Evolutionary conservation across 2,888 invertebrate species (phyloP).

Genomic region (Drosophila algonquin): DNA sequence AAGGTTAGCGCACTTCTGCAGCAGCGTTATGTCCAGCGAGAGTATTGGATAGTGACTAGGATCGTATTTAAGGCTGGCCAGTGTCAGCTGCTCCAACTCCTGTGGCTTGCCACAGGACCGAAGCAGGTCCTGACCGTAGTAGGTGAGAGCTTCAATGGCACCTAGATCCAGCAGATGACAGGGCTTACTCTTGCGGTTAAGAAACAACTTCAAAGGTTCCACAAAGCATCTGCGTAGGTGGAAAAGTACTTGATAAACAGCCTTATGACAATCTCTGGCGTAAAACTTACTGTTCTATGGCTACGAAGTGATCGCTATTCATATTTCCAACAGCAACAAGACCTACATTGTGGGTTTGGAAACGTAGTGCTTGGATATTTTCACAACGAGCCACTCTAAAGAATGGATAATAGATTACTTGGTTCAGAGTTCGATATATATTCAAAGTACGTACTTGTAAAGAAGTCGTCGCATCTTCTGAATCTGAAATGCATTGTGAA

Average conservation of each 20-base stretch:
- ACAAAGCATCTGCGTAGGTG: slow-evolving; percentile 77
- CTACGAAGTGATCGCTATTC: slow-evolving; percentile 79
- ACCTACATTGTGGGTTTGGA: slow-evolving; percentile 82
- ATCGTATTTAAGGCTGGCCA: slow-evolving; percentile 90
- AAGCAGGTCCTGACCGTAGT: slow-evolving; percentile 82
- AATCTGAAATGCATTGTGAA: slow-evolving; percentile 82
- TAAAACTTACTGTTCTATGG: slow-evolving; percentile 82
- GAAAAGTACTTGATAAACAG: background rate
- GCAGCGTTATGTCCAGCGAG: slow-evolving; percentile 85
- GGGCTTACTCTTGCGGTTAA: slow-evolving; percentile 80
- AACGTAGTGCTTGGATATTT: slow-evolving; percentile 81
- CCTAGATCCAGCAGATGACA: slow-evolving; percentile 83
- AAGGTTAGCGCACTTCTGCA: slow-evolving; percentile 86
- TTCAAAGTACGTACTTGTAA: slow-evolving; percentile 74
- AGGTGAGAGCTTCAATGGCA: slow-evolving; percentile 83
- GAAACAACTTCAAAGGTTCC: slow-evolving; percentile 82
- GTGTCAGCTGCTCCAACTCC: slow-evolving; percentile 87
- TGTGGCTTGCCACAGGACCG: slow-evolving; percentile 84
- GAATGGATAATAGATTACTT: background rate
- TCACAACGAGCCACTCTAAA: slow-evolving; percentile 82
- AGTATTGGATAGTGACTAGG: slow-evolving; percentile 87
- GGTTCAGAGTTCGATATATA: background rate
- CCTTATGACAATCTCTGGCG: too few relatives aligned
- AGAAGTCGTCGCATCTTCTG: slow-evolving; percentile 82
- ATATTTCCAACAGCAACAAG: slow-evolving; percentile 79